These are phyloP conservation scores for Delia radicum DNA, from an alignment of 1,140 invertebrate genomes.

Conservation along the genomic window DNA sequence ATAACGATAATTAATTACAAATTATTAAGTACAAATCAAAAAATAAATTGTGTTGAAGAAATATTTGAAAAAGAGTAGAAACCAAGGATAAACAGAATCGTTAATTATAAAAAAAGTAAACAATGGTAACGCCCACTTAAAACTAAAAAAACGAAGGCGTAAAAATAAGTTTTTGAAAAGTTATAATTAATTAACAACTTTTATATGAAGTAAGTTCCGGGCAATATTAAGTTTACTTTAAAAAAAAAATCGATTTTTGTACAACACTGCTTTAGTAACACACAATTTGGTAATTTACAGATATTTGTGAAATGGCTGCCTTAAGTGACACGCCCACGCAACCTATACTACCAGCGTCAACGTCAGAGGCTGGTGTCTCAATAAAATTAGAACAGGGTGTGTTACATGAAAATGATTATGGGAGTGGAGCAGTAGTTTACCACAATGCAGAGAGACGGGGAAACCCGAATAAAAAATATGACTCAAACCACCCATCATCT, in stretches of 20 bases:
- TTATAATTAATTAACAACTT: not conserved
- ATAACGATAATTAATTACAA: too few relatives aligned
- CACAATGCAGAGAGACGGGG: not conserved
- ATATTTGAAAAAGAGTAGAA: not conserved
- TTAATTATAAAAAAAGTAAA: not conserved
- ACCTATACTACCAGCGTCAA: not conserved
- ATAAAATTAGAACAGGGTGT: conserved; percentile 23
- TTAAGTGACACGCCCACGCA: conserved; percentile 29
- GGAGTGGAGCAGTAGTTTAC: not conserved
- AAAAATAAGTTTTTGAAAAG: not conserved
- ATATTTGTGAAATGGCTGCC: conserved; percentile 14
- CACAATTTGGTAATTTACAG: conserved; percentile 4
- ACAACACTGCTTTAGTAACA: not conserved
- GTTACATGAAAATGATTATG: not conserved
- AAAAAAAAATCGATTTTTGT: not conserved
- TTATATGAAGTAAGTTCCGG: not conserved
- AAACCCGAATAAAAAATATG: not conserved
- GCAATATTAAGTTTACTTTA: not conserved
- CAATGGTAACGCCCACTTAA: conserved; percentile 27
- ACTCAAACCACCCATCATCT: not conserved
- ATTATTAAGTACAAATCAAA: too few relatives aligned
- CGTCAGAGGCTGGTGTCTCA: not conserved
- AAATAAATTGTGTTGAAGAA: too few relatives aligned
- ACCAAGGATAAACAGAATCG: not conserved
- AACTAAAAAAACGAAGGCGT: conserved; percentile 21